Percentiles rank a stretch among this genome's conserved stretches.
phyloP scores from a whole-genome alignment of 2,888 invertebrate genomes.

The Therioaphis trifolii region DNA sequence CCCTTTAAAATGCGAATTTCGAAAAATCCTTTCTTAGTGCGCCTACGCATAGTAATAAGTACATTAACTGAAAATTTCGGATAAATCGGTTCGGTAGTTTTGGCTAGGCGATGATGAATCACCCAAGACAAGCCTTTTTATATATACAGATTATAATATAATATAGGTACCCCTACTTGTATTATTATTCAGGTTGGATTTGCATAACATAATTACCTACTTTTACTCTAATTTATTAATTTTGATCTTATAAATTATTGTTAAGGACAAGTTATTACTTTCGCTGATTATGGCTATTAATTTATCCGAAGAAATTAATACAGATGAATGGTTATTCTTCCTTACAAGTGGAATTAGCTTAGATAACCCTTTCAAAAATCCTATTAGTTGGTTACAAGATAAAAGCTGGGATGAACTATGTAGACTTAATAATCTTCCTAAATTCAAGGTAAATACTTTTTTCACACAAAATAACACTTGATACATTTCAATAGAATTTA shows the following conservation, averaged over 20 bases:
- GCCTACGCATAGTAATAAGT: too few relatives aligned
- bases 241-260: constrained; percentile 61
- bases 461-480: too few relatives aligned
- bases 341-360: constrained; percentile 86
- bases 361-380: constrained; percentile 80
- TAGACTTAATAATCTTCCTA: constrained; percentile 72
- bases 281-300: constrained; percentile 82
- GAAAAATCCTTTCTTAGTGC: too few relatives aligned
- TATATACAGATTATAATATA: too few relatives aligned
- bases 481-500: too few relatives aligned
- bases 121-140: too few relatives aligned
- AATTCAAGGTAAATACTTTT: constrained; percentile 69
- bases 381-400: constrained; percentile 77
- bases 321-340: constrained; percentile 84
- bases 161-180: too few relatives aligned
- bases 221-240: neutral
- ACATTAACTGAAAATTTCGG: too few relatives aligned
- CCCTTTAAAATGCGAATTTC: too few relatives aligned
- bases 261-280: constrained; percentile 88
- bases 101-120: too few relatives aligned
- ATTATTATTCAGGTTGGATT: constrained; percentile 72
- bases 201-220: neutral
- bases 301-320: constrained; percentile 73
- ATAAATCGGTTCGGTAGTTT: too few relatives aligned
- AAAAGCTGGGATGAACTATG: constrained; percentile 85